A percentile compares a stretch with the other conserved stretches of the same genome.
Evolutionary conservation across 92 coral and sea anemone genomes (phyloP).

Genomic region (Bergia sp.): DNA sequence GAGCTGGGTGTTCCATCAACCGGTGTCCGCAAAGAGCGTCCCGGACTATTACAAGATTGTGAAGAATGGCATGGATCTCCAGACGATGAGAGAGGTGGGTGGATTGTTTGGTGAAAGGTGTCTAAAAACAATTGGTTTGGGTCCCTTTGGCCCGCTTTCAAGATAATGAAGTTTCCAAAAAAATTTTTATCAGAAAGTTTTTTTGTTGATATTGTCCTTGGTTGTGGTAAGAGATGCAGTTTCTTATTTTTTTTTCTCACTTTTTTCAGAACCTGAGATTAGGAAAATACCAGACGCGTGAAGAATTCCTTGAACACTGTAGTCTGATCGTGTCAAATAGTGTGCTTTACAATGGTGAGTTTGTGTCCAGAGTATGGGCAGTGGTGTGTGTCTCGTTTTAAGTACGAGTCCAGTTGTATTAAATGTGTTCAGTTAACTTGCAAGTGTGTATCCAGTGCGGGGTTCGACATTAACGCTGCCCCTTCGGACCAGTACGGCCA

Average conservation of each 20-base stretch:
- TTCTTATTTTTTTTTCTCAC: background rate
- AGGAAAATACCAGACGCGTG: conserved; percentile 82
- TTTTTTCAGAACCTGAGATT: conserved; percentile 78
- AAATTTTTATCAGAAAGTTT: no score
- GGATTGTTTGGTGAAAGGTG: no score
- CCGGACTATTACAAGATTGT: conserved; percentile 97
- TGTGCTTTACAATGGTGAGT: conserved; percentile 91
- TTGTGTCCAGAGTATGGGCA: background rate
- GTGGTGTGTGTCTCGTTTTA: background rate
- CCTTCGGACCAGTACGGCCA: no score
- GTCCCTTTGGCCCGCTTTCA: no score
- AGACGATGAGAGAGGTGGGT: conserved; percentile 94
- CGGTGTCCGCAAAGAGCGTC: conserved; percentile 89
- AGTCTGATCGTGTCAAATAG: conserved; percentile 85
- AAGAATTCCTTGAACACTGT: conserved; percentile 84
- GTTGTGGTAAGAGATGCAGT: no score
- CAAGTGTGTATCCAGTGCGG: no score
- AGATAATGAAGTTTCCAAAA: no score
- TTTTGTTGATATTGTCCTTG: no score
- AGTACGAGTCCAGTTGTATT: background rate
- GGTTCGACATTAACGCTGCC: no score
- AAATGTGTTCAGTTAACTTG: no score
- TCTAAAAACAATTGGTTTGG: no score
- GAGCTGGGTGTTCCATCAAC: conserved; percentile 98
- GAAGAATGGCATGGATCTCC: conserved; percentile 93